Evolutionary conservation across 2,113 vertebrate species (phyloP), one percentile per base, ranked within the genome.

Genomic region (Rhipidura dahli): DNA sequence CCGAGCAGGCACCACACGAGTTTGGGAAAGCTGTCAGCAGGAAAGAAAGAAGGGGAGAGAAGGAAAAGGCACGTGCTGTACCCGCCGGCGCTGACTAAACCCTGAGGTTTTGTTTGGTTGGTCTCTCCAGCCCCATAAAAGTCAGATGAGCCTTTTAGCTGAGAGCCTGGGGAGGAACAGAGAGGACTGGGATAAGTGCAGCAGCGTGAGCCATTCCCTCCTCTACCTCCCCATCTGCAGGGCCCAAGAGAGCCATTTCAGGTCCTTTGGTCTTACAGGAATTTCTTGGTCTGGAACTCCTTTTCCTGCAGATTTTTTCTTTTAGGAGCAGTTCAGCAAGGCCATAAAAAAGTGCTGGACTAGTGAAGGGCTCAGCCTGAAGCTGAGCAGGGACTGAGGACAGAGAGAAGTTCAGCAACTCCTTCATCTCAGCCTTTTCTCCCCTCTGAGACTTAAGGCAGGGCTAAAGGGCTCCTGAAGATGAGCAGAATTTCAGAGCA

Each of bases 41-140:
- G 44, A 64, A 60, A 18, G 65, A 17, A 66, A 83, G 64, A 78
- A 89, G 39, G 45, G 39, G 42, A 83, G 72, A 59, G 53, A 68
- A 82, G 78, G 75, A 59, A 81, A 42, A 80, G 60, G 81, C 72
- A 91, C 8, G 24, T 61, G 70, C 30, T 90, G 76, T 79, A 64
- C 82, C 61, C 35, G 1, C 75, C n/a, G 20, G 71, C 1, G 5
- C 84, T 86, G 91, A 72, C 64, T 80, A 86, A 96, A 90, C 76
- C 80, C 89, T 21, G 28, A 77, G 83, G 76, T 63, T 96, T 90
- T 89, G 49, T 50, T 92, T 92, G 80, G 83, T 94, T 61, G 83
- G 89, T 49, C 80, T 91, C 69, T 91, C 28, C 77, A 76, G 65
- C 78, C 56, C 88, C 37, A 73, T 61, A 94, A 96, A 91, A 94